Conservation (phyloP, 2,113 vertebrate species). For the Scytalopus superciliaris region DNA sequence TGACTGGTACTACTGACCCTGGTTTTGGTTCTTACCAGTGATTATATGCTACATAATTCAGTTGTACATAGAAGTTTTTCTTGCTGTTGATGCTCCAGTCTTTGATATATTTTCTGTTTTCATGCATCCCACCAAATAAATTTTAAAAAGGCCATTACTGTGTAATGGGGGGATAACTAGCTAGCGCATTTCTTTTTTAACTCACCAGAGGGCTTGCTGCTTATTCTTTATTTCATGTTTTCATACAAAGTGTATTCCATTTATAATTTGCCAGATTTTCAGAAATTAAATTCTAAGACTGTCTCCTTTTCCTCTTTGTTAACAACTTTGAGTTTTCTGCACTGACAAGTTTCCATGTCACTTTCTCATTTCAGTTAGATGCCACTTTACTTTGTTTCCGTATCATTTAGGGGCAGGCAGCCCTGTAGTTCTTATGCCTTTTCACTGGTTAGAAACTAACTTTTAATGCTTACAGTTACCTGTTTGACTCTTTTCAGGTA, state of each 20-base stretch:
- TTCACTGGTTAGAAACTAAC: neutral
- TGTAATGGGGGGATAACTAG: neutral
- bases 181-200: neutral
- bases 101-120: neutral
- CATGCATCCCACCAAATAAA: neutral
- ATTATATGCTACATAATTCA: neutral
- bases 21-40: neutral
- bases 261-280: neutral
- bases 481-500: neutral
- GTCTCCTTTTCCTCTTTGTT: neutral
- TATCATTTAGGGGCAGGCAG: neutral
- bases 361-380: neutral
- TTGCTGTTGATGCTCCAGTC: neutral
- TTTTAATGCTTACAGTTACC: neutral
- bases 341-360: neutral
- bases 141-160: neutral
- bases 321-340: neutral
- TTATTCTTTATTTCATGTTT: neutral
- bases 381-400: neutral
- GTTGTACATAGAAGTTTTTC: neutral
- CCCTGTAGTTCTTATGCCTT: neutral
- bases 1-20: neutral
- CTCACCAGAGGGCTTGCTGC: neutral
- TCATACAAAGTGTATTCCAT: neutral
- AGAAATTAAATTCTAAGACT: neutral